A percentile compares a stretch with the other conserved stretches of the same genome.
phyloP scores from a whole-genome alignment of 2,113 vertebrate genomes.

The Peromyscus polionotus region DNA sequence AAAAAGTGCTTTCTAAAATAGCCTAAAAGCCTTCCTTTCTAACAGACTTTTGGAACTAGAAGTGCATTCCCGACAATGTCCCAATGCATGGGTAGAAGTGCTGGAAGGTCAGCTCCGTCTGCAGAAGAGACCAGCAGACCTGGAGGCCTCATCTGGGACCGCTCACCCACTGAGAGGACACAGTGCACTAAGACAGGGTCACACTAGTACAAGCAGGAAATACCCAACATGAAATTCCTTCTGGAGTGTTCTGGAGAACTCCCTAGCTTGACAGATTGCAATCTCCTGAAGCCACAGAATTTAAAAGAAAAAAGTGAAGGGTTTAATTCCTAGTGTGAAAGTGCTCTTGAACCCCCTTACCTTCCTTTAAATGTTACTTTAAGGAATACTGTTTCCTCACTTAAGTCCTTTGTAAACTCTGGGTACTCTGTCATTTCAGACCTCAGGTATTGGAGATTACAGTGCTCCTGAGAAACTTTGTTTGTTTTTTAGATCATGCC shows the following conservation, averaged over 20 bases:
- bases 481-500: constrained; percentile 72
- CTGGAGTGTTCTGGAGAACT: background rate
- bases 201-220: background rate
- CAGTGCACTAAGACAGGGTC: background rate
- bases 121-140: background rate
- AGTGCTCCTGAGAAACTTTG: constrained; percentile 64
- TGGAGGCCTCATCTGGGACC: background rate
- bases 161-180: background rate
- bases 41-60: constrained; percentile 54
- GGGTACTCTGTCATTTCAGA: constrained; percentile 39
- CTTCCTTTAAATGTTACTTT: background rate
- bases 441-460: constrained; percentile 58
- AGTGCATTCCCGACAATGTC: constrained; percentile 33
- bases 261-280: background rate
- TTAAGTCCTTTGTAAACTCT: constrained; percentile 18
- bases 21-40: constrained; percentile 16
- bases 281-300: background rate
- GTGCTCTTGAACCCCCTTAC: background rate
- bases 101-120: background rate
- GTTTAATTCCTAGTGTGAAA: constrained; percentile 28
- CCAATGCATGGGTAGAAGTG: background rate
- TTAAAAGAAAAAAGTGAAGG: background rate
- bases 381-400: background rate
- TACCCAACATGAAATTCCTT: background rate
- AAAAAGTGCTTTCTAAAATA: constrained; percentile 1